A percentile compares a stretch with the other conserved stretches of the same genome.
Evolutionary conservation across 2,797 vertebrate species (phyloP).

Genomic region (Hyperoplus lanceolatus): DNA sequence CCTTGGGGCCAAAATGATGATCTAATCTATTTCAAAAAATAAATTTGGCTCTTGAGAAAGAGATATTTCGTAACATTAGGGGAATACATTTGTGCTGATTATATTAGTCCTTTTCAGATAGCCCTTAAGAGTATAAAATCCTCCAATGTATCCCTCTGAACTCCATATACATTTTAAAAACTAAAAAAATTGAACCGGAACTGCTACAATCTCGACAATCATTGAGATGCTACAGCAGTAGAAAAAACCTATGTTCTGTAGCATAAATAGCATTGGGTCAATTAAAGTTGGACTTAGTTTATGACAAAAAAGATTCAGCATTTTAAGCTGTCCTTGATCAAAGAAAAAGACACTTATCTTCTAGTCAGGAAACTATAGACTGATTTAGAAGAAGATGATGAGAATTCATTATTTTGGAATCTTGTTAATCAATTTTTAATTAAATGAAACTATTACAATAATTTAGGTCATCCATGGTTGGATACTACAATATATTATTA

Average conservation of each 20-base stretch:
- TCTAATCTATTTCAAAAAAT: constrained; percentile 13
- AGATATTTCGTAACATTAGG: constrained; percentile 15
- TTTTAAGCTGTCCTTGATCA: background rate
- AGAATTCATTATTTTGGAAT: constrained; percentile 17
- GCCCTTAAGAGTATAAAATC: constrained; percentile 67
- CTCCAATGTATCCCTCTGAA: constrained; percentile 33
- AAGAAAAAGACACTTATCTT: constrained; percentile 17
- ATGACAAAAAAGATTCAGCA: constrained; percentile 3
- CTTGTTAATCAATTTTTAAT: background rate
- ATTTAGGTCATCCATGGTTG: constrained; percentile 10
- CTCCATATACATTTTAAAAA: constrained; percentile 15
- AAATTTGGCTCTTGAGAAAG: constrained; percentile 28
- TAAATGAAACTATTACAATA: constrained; percentile 5
- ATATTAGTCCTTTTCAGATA: constrained; percentile 42
- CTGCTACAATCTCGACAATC: constrained; percentile 67
- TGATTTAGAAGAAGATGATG: constrained; percentile 6
- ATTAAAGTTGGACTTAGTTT: constrained; percentile 21
- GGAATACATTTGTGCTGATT: constrained; percentile 38
- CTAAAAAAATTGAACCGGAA: constrained; percentile 31
- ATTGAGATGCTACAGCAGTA: constrained; percentile 51
- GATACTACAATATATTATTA: constrained; percentile 3
- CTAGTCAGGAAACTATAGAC: background rate
- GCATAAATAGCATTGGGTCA: constrained; percentile 22
- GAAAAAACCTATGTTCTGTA: constrained; percentile 39
- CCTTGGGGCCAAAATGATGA: constrained; percentile 29